Percentiles rank a stretch among this genome's conserved stretches.
Evolutionary conservation across 1,140 invertebrate genomes (phyloP).

Genomic region (Panulirus ornatus): DNA sequence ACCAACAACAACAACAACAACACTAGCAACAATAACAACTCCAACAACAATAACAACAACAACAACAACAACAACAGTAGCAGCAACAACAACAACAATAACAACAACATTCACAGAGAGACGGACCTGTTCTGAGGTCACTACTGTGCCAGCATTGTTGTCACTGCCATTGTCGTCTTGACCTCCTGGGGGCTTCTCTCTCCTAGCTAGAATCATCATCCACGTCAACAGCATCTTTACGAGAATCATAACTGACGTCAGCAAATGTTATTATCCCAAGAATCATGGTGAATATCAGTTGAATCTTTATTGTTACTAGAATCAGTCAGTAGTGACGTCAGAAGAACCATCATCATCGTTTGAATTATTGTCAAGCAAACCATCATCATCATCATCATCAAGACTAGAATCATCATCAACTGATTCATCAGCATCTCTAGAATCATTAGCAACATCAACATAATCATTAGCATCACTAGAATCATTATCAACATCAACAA

Average conservation of each 20-base stretch:
- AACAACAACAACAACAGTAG: not conserved
- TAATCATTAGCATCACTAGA: constrained; percentile 15
- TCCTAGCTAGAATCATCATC: not conserved
- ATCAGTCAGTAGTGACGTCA: not conserved
- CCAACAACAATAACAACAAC: too few species aligned
- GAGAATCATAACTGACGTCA: not conserved
- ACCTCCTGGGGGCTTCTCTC: not conserved
- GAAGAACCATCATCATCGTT: not conserved
- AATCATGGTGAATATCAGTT: not conserved
- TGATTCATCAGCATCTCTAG: not conserved
- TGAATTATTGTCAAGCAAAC: not conserved
- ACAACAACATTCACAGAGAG: constrained; percentile 25
- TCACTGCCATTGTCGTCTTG: too few species aligned
- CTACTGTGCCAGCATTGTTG: not conserved
- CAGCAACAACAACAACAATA: not conserved
- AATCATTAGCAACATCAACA: constrained; percentile 3
- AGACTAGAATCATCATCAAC: not conserved
- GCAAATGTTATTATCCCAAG: too few species aligned
- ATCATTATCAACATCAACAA: constrained; percentile 23
- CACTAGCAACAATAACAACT: not conserved
- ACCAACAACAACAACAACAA: not conserved
- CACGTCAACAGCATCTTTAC: not conserved
- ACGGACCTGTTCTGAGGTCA: constrained; percentile 22
- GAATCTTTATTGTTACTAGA: too few species aligned
- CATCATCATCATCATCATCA: not conserved